phyloP scores from a whole-genome alignment of 2,797 vertebrate genomes.

The Enteromius mattozi region DNA sequence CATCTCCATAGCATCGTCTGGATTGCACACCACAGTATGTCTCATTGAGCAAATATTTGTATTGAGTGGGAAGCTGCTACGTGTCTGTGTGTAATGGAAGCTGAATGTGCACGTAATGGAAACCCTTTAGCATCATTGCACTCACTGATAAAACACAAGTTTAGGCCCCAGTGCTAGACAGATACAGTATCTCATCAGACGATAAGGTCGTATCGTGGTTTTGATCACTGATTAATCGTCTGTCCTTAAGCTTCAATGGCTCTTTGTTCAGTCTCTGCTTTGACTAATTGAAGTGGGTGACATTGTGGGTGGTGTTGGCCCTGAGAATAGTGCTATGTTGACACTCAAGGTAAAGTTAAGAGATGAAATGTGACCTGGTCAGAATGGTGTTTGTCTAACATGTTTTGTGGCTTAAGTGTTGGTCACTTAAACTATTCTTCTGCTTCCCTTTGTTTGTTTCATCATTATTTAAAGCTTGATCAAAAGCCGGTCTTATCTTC shows the following conservation, averaged over 20 bases:
- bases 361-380: slow-evolving; percentile 29
- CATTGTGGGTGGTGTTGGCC: slow-evolving; percentile 28
- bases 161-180: slow-evolving; percentile 7
- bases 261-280: slow-evolving; percentile 51
- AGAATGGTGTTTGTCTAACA: slow-evolving; percentile 30
- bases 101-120: slow-evolving; percentile 37
- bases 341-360: slow-evolving; percentile 37
- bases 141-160: slow-evolving; percentile 15
- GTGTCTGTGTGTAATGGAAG: slow-evolving; percentile 42
- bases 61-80: neutral
- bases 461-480: slow-evolving; percentile 75
- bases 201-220: slow-evolving; percentile 49
- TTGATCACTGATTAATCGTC: slow-evolving; percentile 60
- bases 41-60: neutral
- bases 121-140: neutral
- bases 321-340: slow-evolving; percentile 49
- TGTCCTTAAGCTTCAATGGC: slow-evolving; percentile 41
- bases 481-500: slow-evolving; percentile 61
- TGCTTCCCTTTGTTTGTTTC: slow-evolving; percentile 60
- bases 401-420: neutral
- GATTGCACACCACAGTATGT: neutral
- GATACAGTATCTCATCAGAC: slow-evolving; percentile 24
- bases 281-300: slow-evolving; percentile 29
- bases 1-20: neutral
- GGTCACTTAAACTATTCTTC: neutral